Evolutionary conservation across 2,888 invertebrate genomes (phyloP), one percentile per base, ranked within the genome.

Genomic region (Drosophila macrospina): DNA sequence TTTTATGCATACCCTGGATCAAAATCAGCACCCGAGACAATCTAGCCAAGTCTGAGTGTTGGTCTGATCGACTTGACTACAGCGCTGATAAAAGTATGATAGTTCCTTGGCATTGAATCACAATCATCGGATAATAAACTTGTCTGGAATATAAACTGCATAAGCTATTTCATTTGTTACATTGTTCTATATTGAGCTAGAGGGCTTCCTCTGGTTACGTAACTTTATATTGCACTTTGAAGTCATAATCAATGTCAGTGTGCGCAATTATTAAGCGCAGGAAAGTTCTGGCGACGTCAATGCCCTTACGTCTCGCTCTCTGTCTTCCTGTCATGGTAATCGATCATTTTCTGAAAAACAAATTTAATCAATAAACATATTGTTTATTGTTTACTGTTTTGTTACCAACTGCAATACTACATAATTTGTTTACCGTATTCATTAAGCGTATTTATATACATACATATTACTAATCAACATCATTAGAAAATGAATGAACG

Each of bases 191-290:
- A 28, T 28, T 28, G 5, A 28, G 6, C 5, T 5, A 26, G 28
- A 28, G 5, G 28, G 5, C 28, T 26, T 5, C 28, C 28, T 28
- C 28, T 28, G 6, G 28, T 28, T 5, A 28, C 28, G 28, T 28
- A 5, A 28, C 52, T 50, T 41, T 52, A 61, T 50, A 48, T 6
- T 64, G 72, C 54, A 67, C 70, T 75, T 75, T 60, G 61, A 20
- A 30, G 34, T 26, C 10, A 15, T 2, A 30, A 64, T 64, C 41
- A 75, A 60, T 42, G 45, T 20, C n/a, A n/a, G n/a, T 39, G 30
- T 54, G 30, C 47, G 59, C 45, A 59, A 55, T 54, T 71, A 36
- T 37, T 36, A 34, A 13, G 41, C 8, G 4, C 39, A 41, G 30
- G 32, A 24, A 13, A 24, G 50, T 28, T 1, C 28, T 28, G 1